Base-by-base conservation (phyloP, 2,113 vertebrate species). In the Sander lucioperca region DNA sequence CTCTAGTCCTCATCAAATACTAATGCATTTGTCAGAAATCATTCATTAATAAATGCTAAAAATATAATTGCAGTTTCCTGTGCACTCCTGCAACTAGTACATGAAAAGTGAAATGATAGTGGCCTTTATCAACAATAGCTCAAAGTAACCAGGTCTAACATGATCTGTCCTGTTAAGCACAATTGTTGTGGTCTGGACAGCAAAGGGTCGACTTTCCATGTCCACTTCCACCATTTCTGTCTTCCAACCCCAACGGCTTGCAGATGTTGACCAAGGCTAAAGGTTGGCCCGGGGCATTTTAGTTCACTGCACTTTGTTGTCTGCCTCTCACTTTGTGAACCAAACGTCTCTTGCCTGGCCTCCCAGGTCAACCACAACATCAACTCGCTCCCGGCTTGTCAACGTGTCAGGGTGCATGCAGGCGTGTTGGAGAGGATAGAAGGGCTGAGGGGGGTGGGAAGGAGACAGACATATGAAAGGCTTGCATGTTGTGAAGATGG, bases 391-490 rank as follows among this genome's bases (percentile, higher is more conserved):
- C 72, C 80, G 47, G 87, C 93, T 89, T 91, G 93, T 94, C 93
- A 93, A 87, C 67, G 70, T 93, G 93, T 93, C 91, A 91, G 74
- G 81, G 90, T 86, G 85, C 92, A 92, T 81, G 86, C 86, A 87
- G 91, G 85, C 88, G 79, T 91, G 90, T 33, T 84, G 79, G 81
- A 79, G 61, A 70, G 78, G 77, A 91, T 71, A 74, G 85, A 66
- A 77, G 78, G 74, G 71, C 64, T 50, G 67, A 75, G 62, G 53
- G 33, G 14, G 51, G 18, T 13, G 51, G 18, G 68, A 54, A 63
- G 84, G 88, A 81, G 63, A 87, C 70, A 62, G 71, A 84, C 88
- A 91, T 82, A 88, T 90, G 87, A 92, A 92, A 87, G 90, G 77
- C 78, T 78, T 48, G 84, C 80, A 64, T 90, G 89, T 91, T 87